These are phyloP conservation scores for Pteropus rufus DNA, from an alignment of 2,797 vertebrate species.

Conservation along the genomic window DNA sequence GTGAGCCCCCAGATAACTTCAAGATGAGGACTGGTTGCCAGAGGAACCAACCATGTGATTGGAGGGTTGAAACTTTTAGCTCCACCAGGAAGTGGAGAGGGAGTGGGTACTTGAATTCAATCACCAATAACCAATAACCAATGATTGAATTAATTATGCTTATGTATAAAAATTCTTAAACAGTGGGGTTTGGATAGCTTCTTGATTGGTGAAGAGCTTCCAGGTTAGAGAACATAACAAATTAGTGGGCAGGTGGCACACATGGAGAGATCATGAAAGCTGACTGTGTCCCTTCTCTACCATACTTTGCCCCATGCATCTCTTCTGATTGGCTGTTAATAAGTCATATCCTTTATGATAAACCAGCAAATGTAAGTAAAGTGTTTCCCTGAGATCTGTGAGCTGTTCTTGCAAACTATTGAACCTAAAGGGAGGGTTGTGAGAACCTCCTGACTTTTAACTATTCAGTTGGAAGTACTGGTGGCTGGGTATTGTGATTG, in stretches of 20 bases:
- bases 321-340: neutral
- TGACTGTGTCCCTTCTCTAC: accelerated
- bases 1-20: neutral
- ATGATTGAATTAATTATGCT: neutral
- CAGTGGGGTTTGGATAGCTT: neutral
- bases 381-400: neutral
- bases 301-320: accelerated
- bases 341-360: neutral
- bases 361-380: neutral
- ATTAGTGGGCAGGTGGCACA: accelerated
- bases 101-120: neutral
- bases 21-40: neutral
- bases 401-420: neutral
- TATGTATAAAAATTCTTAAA: neutral
- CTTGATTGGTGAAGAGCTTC: neutral
- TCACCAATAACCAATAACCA: neutral
- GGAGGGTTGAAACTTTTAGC: neutral
- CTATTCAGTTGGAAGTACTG: neutral
- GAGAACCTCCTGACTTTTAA: neutral
- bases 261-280: neutral
- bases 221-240: neutral
- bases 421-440: neutral
- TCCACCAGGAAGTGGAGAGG: accelerated
- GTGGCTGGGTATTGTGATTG: neutral
- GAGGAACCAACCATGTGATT: neutral